Percentiles rank a stretch among this genome's conserved stretches.
These are phyloP conservation scores for Coelopa pilipes DNA, from an alignment of 2,888 invertebrate species.

Conservation along the genomic window DNA sequence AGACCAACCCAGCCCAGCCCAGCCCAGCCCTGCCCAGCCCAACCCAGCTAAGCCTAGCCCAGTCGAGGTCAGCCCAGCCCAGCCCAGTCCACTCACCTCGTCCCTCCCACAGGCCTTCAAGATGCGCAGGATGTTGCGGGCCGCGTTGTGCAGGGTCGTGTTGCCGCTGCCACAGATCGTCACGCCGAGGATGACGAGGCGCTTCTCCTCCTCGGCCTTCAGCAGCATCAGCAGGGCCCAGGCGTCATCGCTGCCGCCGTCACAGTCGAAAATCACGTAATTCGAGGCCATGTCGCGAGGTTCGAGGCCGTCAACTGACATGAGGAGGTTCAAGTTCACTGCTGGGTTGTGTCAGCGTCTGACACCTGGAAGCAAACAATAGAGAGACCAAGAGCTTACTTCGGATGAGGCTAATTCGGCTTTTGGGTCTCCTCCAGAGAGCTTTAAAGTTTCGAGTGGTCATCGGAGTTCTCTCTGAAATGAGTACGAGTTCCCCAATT, in stretches of 20 bases:
- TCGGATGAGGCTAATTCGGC: too few species aligned
- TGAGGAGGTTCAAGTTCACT: too few species aligned
- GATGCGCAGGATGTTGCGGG: constrained; percentile 76
- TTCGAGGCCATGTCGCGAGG: constrained; percentile 41
- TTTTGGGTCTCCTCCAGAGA: too few species aligned
- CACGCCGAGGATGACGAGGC: constrained; percentile 71
- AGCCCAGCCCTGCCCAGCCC: constrained; percentile 38
- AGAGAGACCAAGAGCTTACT: too few species aligned
- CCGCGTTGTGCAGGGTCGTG: constrained; percentile 75
- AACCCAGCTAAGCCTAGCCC: constrained; percentile 38
- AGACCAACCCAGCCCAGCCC: background rate
- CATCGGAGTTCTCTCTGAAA: too few species aligned
- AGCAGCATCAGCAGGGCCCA: constrained; percentile 72
- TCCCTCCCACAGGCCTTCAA: constrained; percentile 71
- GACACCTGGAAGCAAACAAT: too few species aligned
- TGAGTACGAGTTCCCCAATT: too few species aligned
- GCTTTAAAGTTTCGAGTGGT: too few species aligned
- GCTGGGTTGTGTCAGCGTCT: too few species aligned
- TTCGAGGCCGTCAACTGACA: too few species aligned
- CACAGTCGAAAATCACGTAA: constrained; percentile 71
- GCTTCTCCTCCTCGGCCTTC: constrained; percentile 66
- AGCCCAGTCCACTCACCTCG: constrained; percentile 70
- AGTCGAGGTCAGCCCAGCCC: too few species aligned
- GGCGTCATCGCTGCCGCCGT: constrained; percentile 75
- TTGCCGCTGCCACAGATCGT: constrained; percentile 81